Conservation (phyloP, 2,888 invertebrate genomes). For the Aspidiotus destructor region DNA sequence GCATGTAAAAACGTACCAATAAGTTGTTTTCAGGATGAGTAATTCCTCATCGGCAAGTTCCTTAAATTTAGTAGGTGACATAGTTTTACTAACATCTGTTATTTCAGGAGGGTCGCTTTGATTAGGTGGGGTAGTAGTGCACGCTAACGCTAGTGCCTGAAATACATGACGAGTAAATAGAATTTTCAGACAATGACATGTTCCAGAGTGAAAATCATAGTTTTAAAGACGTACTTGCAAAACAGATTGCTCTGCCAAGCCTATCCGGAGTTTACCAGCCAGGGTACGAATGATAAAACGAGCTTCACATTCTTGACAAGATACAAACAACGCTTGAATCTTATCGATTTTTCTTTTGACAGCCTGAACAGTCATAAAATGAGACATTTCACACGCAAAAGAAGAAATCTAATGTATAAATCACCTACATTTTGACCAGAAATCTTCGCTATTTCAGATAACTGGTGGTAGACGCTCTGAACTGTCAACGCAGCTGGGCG, state of each 20-base stretch:
- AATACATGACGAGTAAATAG: constrained; percentile 3
- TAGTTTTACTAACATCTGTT: constrained; percentile 54
- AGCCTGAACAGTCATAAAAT: constrained; percentile 46
- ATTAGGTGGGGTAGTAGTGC: constrained; percentile 65
- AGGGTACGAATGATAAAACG: constrained; percentile 81
- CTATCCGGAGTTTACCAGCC: constrained; percentile 89
- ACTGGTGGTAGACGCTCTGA: constrained; percentile 63
- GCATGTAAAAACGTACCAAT: constrained; percentile 53
- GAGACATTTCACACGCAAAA: neutral
- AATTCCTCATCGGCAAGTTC: constrained; percentile 61
- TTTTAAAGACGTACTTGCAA: constrained; percentile 46
- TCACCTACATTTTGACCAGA: constrained; percentile 60
- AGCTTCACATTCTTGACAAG: constrained; percentile 79
- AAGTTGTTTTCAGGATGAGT: constrained; percentile 77
- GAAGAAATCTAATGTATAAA: constrained; percentile 1
- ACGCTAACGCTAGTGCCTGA: constrained; percentile 78
- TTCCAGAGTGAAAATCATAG: neutral
- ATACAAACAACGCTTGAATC: constrained; percentile 85
- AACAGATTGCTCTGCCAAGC: constrained; percentile 92
- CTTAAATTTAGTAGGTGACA: constrained; percentile 62
- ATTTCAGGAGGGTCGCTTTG: constrained; percentile 54
- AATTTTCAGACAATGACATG: neutral
- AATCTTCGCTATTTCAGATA: constrained; percentile 78
- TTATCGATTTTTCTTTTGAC: constrained; percentile 79
- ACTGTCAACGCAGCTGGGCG: constrained; percentile 69